Conservation (phyloP, 1,140 invertebrate species). For the Trachymyrmex septentrionalis region DNA sequence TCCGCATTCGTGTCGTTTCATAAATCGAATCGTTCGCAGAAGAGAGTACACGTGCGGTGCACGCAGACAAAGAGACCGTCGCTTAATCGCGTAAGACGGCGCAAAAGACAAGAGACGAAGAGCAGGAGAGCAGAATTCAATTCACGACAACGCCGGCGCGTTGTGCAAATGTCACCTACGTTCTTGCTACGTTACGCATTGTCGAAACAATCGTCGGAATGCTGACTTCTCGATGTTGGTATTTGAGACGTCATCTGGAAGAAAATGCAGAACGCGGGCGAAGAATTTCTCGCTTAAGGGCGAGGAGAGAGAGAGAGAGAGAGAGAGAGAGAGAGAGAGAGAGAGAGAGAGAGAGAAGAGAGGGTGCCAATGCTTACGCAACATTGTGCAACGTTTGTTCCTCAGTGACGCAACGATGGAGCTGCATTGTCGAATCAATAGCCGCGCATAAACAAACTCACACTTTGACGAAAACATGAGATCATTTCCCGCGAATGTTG, state of each 20-base stretch:
- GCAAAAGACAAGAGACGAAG: conserved; percentile 18
- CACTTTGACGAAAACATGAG: not conserved
- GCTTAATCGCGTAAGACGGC: conserved; percentile 25
- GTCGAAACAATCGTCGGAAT: conserved; percentile 27
- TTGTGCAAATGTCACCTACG: conserved; percentile 10
- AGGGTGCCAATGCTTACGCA: conserved; percentile 41
- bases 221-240: conserved; percentile 1
- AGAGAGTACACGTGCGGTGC: conserved; percentile 28
- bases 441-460: conserved; percentile 3
- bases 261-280: conserved; percentile 40
- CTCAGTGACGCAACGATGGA: conserved; percentile 35
- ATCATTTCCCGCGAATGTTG: not conserved
- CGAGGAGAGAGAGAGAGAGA: not conserved
- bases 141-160: conserved; percentile 10
- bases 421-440: not conserved
- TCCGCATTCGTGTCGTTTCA: conserved; percentile 35
- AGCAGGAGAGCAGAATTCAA: conserved; percentile 18
- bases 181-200: conserved; percentile 3
- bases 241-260: conserved; percentile 3
- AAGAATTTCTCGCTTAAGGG: conserved; percentile 57
- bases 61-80: conserved; percentile 31
- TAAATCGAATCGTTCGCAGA: conserved; percentile 21
- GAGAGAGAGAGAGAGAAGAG: no score
- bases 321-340: no score
- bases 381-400: conserved; percentile 58